These are phyloP conservation scores for Lepilemur ruficaudatus DNA, from an alignment of 2,797 vertebrate genomes.

Conservation along the genomic window DNA sequence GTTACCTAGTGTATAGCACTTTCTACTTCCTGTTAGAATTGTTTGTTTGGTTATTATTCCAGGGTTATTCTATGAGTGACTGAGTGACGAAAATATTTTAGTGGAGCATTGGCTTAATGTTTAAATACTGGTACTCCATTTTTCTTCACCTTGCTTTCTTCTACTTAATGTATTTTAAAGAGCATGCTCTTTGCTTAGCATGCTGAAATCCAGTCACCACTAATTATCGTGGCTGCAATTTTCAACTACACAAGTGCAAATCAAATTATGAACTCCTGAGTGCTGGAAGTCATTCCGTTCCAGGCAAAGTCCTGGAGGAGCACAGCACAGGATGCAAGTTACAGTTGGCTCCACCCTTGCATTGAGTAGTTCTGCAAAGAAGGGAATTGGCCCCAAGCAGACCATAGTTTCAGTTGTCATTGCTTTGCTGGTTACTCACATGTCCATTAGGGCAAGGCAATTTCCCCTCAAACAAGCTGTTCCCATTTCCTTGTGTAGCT, in stretches of 20 bases:
- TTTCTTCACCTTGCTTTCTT: slow-evolving; percentile 19
- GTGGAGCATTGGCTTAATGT: background rate
- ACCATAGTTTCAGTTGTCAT: background rate
- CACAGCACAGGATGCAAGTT: background rate
- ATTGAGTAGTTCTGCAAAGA: background rate
- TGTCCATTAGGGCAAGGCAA: background rate
- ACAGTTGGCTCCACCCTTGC: background rate
- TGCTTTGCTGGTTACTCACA: background rate
- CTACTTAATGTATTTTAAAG: slow-evolving; percentile 49
- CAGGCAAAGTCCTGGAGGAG: slow-evolving; percentile 6
- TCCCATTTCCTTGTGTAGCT: background rate
- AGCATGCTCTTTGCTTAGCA: slow-evolving; percentile 20
- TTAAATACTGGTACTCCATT: background rate
- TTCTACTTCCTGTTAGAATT: background rate
- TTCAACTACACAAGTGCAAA: slow-evolving; percentile 56
- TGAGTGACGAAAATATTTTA: background rate
- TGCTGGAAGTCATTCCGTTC: slow-evolving; percentile 30
- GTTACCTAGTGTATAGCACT: background rate
- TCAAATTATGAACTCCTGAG: slow-evolving; percentile 41
- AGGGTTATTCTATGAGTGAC: background rate
- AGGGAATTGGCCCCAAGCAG: background rate
- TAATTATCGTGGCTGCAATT: slow-evolving; percentile 67
- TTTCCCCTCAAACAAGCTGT: background rate
- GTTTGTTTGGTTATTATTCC: background rate
- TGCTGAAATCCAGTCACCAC: slow-evolving; percentile 58